Percentiles rank a stretch among this genome's conserved stretches.
Conservation (phyloP, 2,797 vertebrate species). For the Gambelia wislizenii region DNA sequence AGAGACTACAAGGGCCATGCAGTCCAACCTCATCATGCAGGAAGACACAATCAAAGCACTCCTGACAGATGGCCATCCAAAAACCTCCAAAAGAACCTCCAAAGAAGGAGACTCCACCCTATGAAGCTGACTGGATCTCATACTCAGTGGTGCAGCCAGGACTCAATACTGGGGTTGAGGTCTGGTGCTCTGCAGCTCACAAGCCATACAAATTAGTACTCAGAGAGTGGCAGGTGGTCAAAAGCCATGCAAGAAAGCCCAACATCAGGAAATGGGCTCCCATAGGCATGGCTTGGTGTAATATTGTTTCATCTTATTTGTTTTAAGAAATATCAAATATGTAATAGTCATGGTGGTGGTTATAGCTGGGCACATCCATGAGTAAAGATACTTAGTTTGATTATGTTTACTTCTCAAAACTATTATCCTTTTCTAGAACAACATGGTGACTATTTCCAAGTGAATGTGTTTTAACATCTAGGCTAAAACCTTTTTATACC, state of each 20-base stretch:
- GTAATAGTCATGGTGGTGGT: too few relatives aligned
- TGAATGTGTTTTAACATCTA: neutral
- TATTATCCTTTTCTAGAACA: neutral
- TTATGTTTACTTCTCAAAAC: neutral
- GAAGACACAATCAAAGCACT: too few relatives aligned
- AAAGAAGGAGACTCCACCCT: too few relatives aligned
- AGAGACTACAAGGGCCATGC: too few relatives aligned
- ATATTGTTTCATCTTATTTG: too few relatives aligned
- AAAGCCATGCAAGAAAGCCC: too few relatives aligned
- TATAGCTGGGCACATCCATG: neutral
- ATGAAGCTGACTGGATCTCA: neutral
- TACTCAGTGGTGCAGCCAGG: neutral
- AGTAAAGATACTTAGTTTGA: neutral
- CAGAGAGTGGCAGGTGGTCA: neutral
- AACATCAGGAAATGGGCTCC: too few relatives aligned
- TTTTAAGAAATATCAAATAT: too few relatives aligned
- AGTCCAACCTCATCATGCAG: too few relatives aligned
- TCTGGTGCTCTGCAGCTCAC: neutral
- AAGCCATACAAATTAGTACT: neutral
- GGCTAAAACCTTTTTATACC: neutral
- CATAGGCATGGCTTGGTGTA: too few relatives aligned
- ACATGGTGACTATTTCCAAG: neutral
- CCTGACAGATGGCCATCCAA: too few relatives aligned
- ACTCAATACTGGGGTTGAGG: neutral
- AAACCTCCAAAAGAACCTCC: too few relatives aligned